Percentiles rank a stretch among this genome's conserved stretches.
These are phyloP conservation scores for Drosophila simulans DNA, from an alignment of 1,140 invertebrate species.

Conservation along the genomic window DNA sequence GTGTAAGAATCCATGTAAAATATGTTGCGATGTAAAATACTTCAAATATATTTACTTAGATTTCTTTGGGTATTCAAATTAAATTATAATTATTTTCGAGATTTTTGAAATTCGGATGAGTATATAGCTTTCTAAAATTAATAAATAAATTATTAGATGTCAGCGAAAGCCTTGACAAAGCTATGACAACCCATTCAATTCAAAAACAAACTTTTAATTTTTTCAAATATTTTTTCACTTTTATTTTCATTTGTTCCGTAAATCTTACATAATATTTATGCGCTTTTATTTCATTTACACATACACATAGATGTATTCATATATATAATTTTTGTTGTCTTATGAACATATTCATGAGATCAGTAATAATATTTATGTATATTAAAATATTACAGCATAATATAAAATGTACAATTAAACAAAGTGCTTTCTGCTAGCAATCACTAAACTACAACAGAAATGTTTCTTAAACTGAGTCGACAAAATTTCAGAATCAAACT, in stretches of 20 bases:
- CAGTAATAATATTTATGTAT: constrained; percentile 71
- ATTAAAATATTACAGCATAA: constrained; percentile 77
- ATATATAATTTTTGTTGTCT: constrained; percentile 57
- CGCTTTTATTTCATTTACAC: constrained; percentile 72
- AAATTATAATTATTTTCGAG: too few species aligned
- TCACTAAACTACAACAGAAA: constrained; percentile 45
- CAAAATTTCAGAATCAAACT: constrained; percentile 44
- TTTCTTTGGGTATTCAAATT: too few species aligned
- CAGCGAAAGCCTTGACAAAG: too few species aligned
- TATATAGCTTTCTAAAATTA: too few species aligned
- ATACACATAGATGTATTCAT: constrained; percentile 44
- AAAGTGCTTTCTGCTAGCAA: constrained; percentile 34
- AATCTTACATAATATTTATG: constrained; percentile 75
- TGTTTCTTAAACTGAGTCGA: constrained; percentile 48
- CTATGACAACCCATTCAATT: background rate
- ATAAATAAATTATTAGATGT: too few species aligned
- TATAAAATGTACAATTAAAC: constrained; percentile 79
- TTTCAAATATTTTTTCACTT: constrained; percentile 56
- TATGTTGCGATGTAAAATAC: too few species aligned
- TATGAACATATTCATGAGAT: constrained; percentile 82
- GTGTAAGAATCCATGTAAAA: background rate
- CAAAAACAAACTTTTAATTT: background rate
- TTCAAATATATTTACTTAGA: too few species aligned
- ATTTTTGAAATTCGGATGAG: too few species aligned
- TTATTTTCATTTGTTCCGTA: constrained; percentile 48